These are phyloP conservation scores for Myotis pilosus DNA, from an alignment of 2,797 vertebrate genomes.

Conservation along the genomic window DNA sequence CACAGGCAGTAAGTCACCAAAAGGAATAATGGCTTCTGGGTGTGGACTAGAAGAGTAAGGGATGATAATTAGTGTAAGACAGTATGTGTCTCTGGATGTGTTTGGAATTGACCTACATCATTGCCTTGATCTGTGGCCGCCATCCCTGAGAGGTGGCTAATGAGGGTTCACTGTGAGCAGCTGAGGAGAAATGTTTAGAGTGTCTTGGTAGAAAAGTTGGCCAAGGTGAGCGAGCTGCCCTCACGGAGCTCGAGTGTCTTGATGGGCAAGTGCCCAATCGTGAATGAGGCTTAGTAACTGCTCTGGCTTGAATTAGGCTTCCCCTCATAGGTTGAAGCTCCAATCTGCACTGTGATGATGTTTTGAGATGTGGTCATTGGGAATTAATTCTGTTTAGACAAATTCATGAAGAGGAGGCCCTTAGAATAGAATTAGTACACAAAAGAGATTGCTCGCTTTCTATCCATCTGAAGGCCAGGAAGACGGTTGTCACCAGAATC, in stretches of 20 bases:
- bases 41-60: background rate
- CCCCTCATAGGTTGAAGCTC: background rate
- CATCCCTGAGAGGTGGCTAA: background rate
- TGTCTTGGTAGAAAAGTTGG: background rate
- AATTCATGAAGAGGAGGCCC: background rate
- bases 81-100: background rate
- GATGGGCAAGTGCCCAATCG: fast-evolving
- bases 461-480: background rate
- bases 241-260: fast-evolving
- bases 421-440: background rate
- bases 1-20: background rate
- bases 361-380: background rate
- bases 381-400: background rate
- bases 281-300: background rate
- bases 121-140: background rate
- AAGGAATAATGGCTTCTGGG: background rate
- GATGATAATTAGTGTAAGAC: background rate
- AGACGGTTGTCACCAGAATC: background rate
- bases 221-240: background rate
- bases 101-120: background rate
- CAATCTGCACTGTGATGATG: background rate
- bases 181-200: background rate
- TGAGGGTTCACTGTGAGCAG: background rate
- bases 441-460: background rate
- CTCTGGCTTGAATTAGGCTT: background rate